These are phyloP conservation scores for Drymodes brunneopygia DNA, from an alignment of 2,113 vertebrate genomes.

Conservation along the genomic window DNA sequence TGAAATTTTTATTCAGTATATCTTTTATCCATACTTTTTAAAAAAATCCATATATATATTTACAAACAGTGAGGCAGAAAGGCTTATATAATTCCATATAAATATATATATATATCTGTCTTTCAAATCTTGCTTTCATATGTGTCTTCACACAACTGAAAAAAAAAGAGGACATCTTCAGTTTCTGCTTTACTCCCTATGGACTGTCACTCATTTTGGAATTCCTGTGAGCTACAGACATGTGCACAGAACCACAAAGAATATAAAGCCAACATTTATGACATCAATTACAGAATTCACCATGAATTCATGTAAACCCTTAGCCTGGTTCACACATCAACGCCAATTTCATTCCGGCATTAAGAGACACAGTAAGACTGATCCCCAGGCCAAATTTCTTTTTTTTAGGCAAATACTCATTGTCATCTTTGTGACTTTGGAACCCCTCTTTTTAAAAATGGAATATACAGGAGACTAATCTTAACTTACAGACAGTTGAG, in stretches of 20 bases:
- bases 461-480: background rate
- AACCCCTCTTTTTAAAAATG: background rate
- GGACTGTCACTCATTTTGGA: background rate
- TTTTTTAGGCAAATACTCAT: background rate
- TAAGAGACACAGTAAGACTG: background rate
- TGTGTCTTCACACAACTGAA: background rate
- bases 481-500: background rate
- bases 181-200: background rate
- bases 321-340: slow-evolving; percentile 24
- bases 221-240: background rate
- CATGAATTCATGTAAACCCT: background rate
- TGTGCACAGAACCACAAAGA: background rate
- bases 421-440: background rate
- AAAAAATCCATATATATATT: background rate
- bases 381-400: background rate
- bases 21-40: background rate
- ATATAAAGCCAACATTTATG: background rate
- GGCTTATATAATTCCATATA: background rate
- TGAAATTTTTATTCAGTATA: background rate
- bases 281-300: slow-evolving; percentile 34
- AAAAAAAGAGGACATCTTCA: background rate
- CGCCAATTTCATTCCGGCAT: background rate
- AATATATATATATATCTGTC: too few relatives aligned
- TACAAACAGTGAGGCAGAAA: background rate
- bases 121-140: background rate